Percentiles rank a stretch among this genome's conserved stretches.
phyloP scores from a whole-genome alignment of 2,888 invertebrate species.

The Auanema freiburgensis region DNA sequence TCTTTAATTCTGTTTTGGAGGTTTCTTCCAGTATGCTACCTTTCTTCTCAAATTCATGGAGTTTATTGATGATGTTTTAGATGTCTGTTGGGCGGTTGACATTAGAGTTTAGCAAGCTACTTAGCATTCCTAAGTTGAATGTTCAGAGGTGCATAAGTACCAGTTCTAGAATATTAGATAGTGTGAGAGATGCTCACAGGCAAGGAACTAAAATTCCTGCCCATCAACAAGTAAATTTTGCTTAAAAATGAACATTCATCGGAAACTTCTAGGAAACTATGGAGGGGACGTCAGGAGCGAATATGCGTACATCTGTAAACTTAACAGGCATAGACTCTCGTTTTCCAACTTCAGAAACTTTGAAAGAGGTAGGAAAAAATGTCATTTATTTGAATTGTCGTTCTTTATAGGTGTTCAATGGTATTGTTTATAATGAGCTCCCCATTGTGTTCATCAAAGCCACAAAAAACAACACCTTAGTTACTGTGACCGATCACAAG shows the following conservation, averaged over 20 bases:
- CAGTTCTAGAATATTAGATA: constrained; percentile 27
- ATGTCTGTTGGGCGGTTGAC: constrained; percentile 15
- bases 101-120: constrained; percentile 10
- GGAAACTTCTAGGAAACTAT: constrained; percentile 31
- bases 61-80: constrained; percentile 6
- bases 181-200: constrained; percentile 50
- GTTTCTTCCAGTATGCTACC: not conserved
- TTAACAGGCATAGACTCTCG: constrained; percentile 45
- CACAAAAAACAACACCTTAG: constrained; percentile 84
- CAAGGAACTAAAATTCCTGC: constrained; percentile 34
- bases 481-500: constrained; percentile 75
- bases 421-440: constrained; percentile 69
- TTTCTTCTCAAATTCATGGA: not conserved
- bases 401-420: constrained; percentile 45
- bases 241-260: not conserved
- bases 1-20: not conserved
- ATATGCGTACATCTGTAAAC: constrained; percentile 43
- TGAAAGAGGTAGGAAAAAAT: constrained; percentile 29
- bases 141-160: constrained; percentile 23
- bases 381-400: not conserved
- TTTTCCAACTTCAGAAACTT: constrained; percentile 55
- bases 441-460: constrained; percentile 83
- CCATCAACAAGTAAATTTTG: not conserved
- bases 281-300: constrained; percentile 53
- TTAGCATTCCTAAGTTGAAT: constrained; percentile 12